phyloP scores from a whole-genome alignment of 64 coral and sea anemone genomes.

The Astreopora myriophthalma region DNA sequence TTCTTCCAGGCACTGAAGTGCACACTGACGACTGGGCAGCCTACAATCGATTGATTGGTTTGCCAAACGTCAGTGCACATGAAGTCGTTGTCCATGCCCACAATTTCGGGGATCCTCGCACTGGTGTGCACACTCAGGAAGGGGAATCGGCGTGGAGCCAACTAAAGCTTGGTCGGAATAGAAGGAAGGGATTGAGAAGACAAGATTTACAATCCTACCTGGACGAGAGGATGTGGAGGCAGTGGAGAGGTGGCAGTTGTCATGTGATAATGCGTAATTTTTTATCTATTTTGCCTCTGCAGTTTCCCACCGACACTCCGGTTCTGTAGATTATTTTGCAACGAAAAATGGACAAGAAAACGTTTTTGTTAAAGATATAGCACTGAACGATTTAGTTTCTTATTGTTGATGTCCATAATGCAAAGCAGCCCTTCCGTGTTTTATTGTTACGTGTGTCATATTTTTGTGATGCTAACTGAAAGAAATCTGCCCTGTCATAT shows the following conservation, averaged over 20 bases:
- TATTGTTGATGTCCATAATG: too few relatives aligned
- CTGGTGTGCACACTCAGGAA: conserved; percentile 5
- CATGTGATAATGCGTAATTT: neutral
- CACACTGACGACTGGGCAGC: conserved; percentile 15
- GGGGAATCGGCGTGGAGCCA: neutral
- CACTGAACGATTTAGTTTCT: too few relatives aligned
- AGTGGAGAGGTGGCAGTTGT: neutral
- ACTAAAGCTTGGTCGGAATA: neutral
- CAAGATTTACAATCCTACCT: neutral
- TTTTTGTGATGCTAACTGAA: too few relatives aligned
- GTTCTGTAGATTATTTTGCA: neutral
- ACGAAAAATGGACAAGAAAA: too few relatives aligned
- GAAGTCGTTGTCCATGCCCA: conserved; percentile 29
- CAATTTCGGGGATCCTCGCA: conserved; percentile 32
- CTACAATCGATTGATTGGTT: neutral
- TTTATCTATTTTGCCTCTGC: neutral
- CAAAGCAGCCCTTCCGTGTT: too few relatives aligned
- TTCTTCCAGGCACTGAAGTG: conserved; percentile 12
- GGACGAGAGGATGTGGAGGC: too few relatives aligned
- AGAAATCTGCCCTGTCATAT: too few relatives aligned
- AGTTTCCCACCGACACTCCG: neutral
- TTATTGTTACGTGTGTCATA: too few relatives aligned
- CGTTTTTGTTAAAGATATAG: too few relatives aligned
- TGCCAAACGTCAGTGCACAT: neutral
- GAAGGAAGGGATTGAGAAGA: neutral